These are phyloP conservation scores for Pilophorus perplexus DNA, from an alignment of 2,888 invertebrate genomes.

Conservation along the genomic window DNA sequence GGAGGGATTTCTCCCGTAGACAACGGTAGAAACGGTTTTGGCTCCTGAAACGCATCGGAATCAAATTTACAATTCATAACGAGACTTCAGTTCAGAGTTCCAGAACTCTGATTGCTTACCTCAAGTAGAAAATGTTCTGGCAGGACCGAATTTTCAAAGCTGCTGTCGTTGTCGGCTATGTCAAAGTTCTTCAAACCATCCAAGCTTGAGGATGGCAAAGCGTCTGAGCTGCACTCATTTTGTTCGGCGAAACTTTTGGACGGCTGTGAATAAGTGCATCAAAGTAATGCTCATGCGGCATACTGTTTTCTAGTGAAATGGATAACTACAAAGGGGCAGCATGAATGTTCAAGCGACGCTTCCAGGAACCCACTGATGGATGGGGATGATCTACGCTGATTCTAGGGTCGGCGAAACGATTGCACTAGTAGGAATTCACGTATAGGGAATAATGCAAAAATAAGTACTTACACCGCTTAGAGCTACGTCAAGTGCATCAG, in stretches of 20 bases:
- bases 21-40: background rate
- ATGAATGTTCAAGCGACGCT: no score
- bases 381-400: no score
- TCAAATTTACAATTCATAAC: no score
- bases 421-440: no score
- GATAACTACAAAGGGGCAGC: no score
- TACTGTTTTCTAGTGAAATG: no score
- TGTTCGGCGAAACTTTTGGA: background rate
- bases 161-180: conserved; percentile 5
- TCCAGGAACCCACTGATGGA: no score
- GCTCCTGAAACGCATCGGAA: background rate
- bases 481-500: conserved; percentile 6
- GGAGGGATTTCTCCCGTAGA: conserved; percentile 6
- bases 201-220: background rate
- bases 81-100: no score
- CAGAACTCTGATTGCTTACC: no score
- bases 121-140: background rate
- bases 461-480: conserved; percentile 2
- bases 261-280: background rate
- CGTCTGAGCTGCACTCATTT: background rate
- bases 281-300: no score
- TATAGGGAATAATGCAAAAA: no score
- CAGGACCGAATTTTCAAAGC: conserved; percentile 4
- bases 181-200: conserved; percentile 16
- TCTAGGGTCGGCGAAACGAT: no score